Conservation (phyloP, 2,113 vertebrate genomes). For the Grantiella picta region DNA sequence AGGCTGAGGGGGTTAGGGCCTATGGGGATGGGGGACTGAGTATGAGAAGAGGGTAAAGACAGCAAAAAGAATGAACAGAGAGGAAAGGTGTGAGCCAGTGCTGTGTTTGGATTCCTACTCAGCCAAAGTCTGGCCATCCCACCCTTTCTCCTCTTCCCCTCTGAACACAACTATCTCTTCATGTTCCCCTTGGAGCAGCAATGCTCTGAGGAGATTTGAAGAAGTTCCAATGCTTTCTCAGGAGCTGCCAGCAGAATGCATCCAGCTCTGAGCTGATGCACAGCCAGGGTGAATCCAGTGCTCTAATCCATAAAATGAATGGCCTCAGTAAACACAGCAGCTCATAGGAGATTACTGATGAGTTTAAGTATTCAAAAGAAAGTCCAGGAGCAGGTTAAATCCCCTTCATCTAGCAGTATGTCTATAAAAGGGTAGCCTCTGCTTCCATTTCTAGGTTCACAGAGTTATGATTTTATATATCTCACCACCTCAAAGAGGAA, state of each 20-base stretch:
- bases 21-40: rapidly evolving
- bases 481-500: neutral
- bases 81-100: neutral
- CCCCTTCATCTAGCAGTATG: neutral
- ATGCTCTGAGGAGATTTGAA: neutral
- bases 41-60: neutral
- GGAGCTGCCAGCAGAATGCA: neutral
- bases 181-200: neutral
- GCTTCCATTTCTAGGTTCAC: neutral
- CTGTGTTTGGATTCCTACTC: neutral
- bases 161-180: neutral
- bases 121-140: neutral
- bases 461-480: neutral
- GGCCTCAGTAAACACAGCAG: neutral
- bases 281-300: neutral
- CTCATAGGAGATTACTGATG: neutral
- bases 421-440: neutral
- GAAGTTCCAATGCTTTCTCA: neutral
- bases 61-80: neutral
- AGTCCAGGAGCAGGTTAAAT: neutral
- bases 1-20: neutral
- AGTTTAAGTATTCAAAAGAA: neutral
- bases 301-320: neutral
- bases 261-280: neutral
- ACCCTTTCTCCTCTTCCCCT: neutral